Evolutionary conservation across 2,888 invertebrate genomes (phyloP), one percentile per base, ranked within the genome.

Genomic region (Ophraella communa): DNA sequence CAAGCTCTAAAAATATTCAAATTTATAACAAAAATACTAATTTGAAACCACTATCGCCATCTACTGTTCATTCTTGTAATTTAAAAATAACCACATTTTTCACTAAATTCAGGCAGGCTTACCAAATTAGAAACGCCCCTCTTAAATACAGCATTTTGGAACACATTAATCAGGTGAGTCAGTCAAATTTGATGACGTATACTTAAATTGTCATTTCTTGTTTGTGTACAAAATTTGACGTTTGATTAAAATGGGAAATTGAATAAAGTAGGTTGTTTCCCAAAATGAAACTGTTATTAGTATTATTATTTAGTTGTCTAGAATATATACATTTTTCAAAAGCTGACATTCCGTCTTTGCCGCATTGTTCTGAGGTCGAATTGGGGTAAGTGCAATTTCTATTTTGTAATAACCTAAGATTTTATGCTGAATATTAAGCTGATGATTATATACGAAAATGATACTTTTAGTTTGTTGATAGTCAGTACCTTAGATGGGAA

Each of bases 401-500:
- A n/a, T n/a, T n/a, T n/a, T n/a, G n/a, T n/a, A n/a, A n/a, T n/a
- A n/a, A n/a, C n/a, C n/a, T n/a, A n/a, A n/a, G 17, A 42, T 55
- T 3, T 20, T 20, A 7, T 20, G 17, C 10, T 1, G 11, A 52
- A 20, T n/a, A 20, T 49, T 4, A 30, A 39, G 7, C n/a, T 18
- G 14, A 20, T n/a, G n/a, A 7, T 18, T 33, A n/a, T 33, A 52
- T 18, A 53, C 20, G 10, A 54, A 47, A 14, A 54, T 35, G 1
- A 47, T 64, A 27, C 52, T 64, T 59, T 45, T 63, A 73, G 74
- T 35, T 66, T 94, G 70, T 84, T 95, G 60, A 87, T 95, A 75
- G 91, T 97, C 39, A 94, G 95, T 77, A 96, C 96, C 2, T 84
- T 97, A 67, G 96, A 98, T 87, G 97, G 97, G 10, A 88, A 88